Conservation (phyloP, 2,113 vertebrate genomes). For the Psilopsiagon aymara region DNA sequence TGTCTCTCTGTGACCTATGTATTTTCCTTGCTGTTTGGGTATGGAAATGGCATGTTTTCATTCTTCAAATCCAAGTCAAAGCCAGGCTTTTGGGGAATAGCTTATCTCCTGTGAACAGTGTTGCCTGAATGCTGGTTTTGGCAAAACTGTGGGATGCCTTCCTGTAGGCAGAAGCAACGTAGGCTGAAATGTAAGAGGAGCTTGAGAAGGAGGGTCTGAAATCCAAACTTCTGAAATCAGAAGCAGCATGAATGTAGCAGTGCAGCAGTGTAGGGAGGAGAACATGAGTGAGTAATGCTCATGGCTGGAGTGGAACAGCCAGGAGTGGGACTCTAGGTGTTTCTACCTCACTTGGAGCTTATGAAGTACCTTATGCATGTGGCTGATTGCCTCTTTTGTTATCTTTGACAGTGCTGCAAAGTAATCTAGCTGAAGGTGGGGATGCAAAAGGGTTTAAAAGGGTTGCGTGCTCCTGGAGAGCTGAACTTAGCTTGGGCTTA, state of each 20-base stretch:
- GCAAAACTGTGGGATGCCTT: neutral
- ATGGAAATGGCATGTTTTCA: neutral
- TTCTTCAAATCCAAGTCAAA: neutral
- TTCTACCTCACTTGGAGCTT: neutral
- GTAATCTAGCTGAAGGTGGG: accelerated
- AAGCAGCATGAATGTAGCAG: neutral
- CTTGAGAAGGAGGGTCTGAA: neutral
- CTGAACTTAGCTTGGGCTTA: neutral
- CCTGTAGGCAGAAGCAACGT: neutral
- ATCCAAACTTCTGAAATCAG: neutral
- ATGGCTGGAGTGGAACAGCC: accelerated
- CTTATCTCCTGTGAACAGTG: neutral
- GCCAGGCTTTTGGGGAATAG: neutral
- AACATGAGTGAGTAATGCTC: accelerated
- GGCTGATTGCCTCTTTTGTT: neutral
- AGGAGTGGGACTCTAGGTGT: neutral
- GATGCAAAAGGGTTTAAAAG: neutral
- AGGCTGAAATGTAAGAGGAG: neutral
- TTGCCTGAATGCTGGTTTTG: neutral
- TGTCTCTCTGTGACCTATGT: neutral
- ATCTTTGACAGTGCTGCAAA: accelerated
- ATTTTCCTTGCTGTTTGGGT: neutral
- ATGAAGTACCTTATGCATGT: accelerated
- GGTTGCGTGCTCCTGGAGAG: neutral
- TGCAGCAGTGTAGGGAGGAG: neutral